Percentiles rank a stretch among this genome's conserved stretches.
These are phyloP conservation scores for Philereme transversata DNA, from an alignment of 2,888 invertebrate genomes.

Conservation along the genomic window DNA sequence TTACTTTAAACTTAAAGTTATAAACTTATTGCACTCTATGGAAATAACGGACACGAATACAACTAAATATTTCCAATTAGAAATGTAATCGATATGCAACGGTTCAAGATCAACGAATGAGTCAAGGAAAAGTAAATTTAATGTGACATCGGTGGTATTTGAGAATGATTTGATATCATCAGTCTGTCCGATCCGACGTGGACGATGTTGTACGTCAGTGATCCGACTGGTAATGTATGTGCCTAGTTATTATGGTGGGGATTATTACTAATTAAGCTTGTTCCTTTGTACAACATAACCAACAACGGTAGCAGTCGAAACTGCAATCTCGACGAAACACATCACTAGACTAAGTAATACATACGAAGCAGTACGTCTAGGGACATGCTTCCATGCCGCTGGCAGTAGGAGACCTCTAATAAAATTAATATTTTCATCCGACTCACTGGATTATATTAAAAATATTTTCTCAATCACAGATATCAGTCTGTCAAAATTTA, in stretches of 20 bases:
- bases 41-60: constrained; percentile 75
- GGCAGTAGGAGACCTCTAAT: constrained; percentile 80
- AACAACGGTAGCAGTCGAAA: constrained; percentile 49
- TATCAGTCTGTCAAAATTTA: constrained; percentile 84
- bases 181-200: constrained; percentile 61
- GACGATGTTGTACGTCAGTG: constrained; percentile 4
- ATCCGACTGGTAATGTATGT: constrained; percentile 44
- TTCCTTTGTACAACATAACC: constrained; percentile 63
- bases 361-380: constrained; percentile 72
- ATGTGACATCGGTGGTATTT: constrained; percentile 79
- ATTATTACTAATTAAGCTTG: constrained; percentile 64
- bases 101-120: constrained; percentile 73
- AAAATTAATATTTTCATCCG: constrained; percentile 82
- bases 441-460: constrained; percentile 84
- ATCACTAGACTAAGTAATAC: constrained; percentile 60
- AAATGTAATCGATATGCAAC: constrained; percentile 83
- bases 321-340: constrained; percentile 56
- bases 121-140: constrained; percentile 63
- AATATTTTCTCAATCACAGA: constrained; percentile 84
- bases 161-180: constrained; percentile 60
- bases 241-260: constrained; percentile 57
- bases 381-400: constrained; percentile 65
- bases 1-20: constrained; percentile 75
- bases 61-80: constrained; percentile 79
- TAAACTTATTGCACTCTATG: constrained; percentile 72